Conservation (phyloP, 2,113 vertebrate genomes). For the Astur gentilis region DNA sequence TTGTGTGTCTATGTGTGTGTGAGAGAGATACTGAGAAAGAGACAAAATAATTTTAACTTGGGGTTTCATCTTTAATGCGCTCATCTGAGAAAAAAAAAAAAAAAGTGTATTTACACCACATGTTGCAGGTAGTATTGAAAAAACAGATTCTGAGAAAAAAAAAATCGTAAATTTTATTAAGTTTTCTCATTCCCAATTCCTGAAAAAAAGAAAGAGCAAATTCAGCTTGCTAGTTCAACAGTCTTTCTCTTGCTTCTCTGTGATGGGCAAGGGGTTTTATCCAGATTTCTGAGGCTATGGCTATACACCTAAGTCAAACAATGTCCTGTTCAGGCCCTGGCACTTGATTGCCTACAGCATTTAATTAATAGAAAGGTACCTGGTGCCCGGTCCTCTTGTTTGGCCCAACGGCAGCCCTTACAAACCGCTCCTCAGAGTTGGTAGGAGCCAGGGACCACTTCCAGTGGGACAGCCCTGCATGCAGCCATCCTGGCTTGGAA, state of each 20-base stretch:
- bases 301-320: neutral
- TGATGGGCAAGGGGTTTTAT: neutral
- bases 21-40: neutral
- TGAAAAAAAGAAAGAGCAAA: neutral
- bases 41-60: neutral
- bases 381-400: neutral
- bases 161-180: neutral
- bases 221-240: neutral
- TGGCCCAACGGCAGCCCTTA: neutral
- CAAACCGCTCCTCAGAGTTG: neutral
- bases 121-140: neutral
- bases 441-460: neutral
- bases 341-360: neutral
- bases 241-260: neutral
- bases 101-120: neutral
- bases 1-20: neutral
- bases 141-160: neutral
- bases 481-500: neutral
- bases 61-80: neutral
- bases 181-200: neutral
- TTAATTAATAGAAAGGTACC: neutral
- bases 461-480: neutral
- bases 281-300: neutral
- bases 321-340: neutral
- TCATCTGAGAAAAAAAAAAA: neutral